Percentiles rank a stretch among this genome's conserved stretches.
These are phyloP conservation scores for Gadus chalcogrammus DNA, from an alignment of 2,113 vertebrate species.

Conservation along the genomic window DNA sequence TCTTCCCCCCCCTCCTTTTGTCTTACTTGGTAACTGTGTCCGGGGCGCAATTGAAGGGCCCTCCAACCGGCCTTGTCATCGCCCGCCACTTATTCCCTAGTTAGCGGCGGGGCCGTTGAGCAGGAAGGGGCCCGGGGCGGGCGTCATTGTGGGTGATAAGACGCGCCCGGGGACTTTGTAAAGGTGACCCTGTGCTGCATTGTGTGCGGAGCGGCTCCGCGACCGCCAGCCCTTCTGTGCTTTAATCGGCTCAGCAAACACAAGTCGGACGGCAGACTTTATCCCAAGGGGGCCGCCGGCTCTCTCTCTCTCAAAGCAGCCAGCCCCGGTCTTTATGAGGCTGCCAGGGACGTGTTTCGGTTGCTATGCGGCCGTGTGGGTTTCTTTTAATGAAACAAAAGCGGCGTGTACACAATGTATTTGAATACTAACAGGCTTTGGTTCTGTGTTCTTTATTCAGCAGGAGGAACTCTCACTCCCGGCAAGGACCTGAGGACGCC, in stretches of 20 bases:
- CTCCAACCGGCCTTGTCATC: conserved; percentile 53
- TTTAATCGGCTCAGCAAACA: conserved; percentile 65
- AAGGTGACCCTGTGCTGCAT: conserved; percentile 55
- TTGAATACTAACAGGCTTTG: conserved; percentile 16
- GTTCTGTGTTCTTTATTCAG: conserved; percentile 59
- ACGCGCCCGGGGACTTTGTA: conserved; percentile 54
- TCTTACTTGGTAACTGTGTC: conserved; percentile 61
- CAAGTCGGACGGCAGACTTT: conserved; percentile 39
- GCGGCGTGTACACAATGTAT: conserved; percentile 3
- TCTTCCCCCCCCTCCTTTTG: conserved; percentile 49
- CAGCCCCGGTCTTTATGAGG: conserved; percentile 17
- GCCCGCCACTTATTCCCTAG: conserved; percentile 56
- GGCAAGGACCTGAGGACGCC: conserved; percentile 84
- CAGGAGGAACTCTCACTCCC: conserved; percentile 73
- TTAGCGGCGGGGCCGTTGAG: conserved; percentile 55
- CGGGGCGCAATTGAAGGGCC: conserved; percentile 50
- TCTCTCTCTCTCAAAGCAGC: conserved; percentile 43
- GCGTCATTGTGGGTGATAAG: conserved; percentile 65
- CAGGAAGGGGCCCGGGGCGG: conserved; percentile 56
- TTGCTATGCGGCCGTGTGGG: conserved; percentile 34
- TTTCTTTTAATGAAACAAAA: not conserved
- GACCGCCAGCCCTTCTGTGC: conserved; percentile 37
- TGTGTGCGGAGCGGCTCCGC: conserved; percentile 16
- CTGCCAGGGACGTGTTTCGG: conserved; percentile 27
- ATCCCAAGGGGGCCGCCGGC: conserved; percentile 47